phyloP scores from a whole-genome alignment of 2,888 invertebrate genomes.

The Agonopterix subpropinquella region DNA sequence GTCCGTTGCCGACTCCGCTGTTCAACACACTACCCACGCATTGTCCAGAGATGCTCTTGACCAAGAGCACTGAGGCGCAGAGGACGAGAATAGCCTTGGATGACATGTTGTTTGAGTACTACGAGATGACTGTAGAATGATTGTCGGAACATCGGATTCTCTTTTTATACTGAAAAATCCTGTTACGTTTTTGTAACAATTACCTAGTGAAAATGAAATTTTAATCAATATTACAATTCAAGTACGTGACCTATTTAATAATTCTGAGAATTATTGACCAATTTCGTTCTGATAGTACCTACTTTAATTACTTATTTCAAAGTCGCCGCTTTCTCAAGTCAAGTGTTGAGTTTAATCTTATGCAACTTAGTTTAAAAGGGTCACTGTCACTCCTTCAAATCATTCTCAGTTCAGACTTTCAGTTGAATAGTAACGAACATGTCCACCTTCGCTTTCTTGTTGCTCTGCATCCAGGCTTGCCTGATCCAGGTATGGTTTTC shows the following conservation, averaged over 20 bases:
- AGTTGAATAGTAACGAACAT: conserved; percentile 14
- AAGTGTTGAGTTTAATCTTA: background rate
- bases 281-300: background rate
- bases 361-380: background rate
- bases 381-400: background rate
- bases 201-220: background rate
- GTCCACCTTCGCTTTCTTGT: conserved; percentile 24
- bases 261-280: background rate
- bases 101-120: conserved; percentile 23
- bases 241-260: background rate
- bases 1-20: background rate
- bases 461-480: conserved; percentile 28
- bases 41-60: conserved; percentile 14
- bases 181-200: background rate
- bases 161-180: background rate
- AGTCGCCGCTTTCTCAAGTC: no score
- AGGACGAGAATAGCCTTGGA: conserved; percentile 15
- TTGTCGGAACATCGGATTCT: background rate
- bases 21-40: conserved; percentile 5
- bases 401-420: conserved; percentile 1
- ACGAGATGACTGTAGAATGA: conserved; percentile 16
- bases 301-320: background rate
- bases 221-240: no score
- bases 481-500: conserved; percentile 22
- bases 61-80: conserved; percentile 20